Conservation (phyloP, 2,888 invertebrate species). For the Pycnomerus fuliginosus region DNA sequence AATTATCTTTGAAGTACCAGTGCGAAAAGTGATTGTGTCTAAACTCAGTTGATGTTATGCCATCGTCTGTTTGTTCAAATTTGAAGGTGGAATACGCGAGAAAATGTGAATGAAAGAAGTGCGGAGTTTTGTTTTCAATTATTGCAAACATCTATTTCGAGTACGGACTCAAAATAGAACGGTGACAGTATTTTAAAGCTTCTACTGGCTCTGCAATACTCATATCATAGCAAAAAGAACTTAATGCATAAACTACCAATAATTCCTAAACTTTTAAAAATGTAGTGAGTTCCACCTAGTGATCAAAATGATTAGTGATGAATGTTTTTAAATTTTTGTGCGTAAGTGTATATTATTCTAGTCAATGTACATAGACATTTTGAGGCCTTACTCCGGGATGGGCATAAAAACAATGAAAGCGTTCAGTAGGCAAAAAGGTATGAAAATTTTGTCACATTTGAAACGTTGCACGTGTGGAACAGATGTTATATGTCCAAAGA, state of each 20-base stretch:
- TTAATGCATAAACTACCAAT: too few species aligned
- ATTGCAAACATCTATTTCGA: conserved; percentile 26
- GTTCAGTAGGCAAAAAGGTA: conserved; percentile 83
- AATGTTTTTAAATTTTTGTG: conserved; percentile 23
- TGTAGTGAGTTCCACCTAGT: conserved; percentile 1
- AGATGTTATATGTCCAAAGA: conserved; percentile 21
- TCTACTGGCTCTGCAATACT: background rate
- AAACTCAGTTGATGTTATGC: too few species aligned
- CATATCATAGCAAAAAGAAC: too few species aligned
- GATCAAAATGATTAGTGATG: conserved; percentile 10
- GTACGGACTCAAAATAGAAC: conserved; percentile 20
- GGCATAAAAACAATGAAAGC: conserved; percentile 88
- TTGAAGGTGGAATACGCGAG: too few species aligned
- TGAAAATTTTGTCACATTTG: conserved; percentile 26
- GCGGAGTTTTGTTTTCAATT: conserved; percentile 15
- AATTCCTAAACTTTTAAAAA: too few species aligned
- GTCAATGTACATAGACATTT: conserved; percentile 62
- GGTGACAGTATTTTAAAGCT: conserved; percentile 3
- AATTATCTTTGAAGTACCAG: too few species aligned
- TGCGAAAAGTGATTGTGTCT: too few species aligned
- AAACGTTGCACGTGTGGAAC: conserved; percentile 22
- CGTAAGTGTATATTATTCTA: conserved; percentile 40
- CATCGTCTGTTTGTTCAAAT: too few species aligned
- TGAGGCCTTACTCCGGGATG: conserved; percentile 66
- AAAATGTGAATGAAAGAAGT: conserved; percentile 5